Evolutionary conservation across 2,797 vertebrate species (phyloP).

Genomic region (Danio kyathit): DNA sequence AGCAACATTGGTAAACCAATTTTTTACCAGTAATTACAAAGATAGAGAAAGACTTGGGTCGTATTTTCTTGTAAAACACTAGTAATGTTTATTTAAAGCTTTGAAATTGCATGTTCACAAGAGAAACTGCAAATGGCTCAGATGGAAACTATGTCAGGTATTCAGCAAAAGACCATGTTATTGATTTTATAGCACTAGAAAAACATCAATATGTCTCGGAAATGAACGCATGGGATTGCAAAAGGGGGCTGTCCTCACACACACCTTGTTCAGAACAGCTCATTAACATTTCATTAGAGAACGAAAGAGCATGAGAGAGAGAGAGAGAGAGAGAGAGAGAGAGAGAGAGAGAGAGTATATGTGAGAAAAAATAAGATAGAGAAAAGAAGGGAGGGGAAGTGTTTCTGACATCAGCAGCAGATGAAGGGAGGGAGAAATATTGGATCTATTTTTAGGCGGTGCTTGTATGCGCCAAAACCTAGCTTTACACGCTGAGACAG

Average conservation of each 20-base stretch:
- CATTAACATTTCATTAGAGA: constrained; percentile 38
- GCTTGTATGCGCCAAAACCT: constrained; percentile 64
- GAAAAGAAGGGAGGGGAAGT: not conserved
- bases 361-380: not conserved
- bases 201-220: constrained; percentile 1
- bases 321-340: not conserved
- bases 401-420: constrained; percentile 54
- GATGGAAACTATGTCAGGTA: not conserved
- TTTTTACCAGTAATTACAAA: too few relatives aligned
- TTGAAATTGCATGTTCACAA: not conserved
- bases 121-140: not conserved
- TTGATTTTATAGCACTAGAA: not conserved
- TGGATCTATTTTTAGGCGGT: constrained; percentile 68
- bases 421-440: constrained; percentile 57
- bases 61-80: too few relatives aligned
- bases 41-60: too few relatives aligned
- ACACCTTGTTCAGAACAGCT: constrained; percentile 15
- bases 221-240: not conserved
- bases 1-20: too few relatives aligned
- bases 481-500: constrained; percentile 53
- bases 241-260: not conserved
- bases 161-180: not conserved
- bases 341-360: not conserved
- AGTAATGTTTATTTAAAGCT: too few relatives aligned
- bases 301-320: constrained; percentile 15